A percentile compares a stretch with the other conserved stretches of the same genome.
Evolutionary conservation across 2,797 vertebrate genomes (phyloP).

Genomic region (Mus minutoides): DNA sequence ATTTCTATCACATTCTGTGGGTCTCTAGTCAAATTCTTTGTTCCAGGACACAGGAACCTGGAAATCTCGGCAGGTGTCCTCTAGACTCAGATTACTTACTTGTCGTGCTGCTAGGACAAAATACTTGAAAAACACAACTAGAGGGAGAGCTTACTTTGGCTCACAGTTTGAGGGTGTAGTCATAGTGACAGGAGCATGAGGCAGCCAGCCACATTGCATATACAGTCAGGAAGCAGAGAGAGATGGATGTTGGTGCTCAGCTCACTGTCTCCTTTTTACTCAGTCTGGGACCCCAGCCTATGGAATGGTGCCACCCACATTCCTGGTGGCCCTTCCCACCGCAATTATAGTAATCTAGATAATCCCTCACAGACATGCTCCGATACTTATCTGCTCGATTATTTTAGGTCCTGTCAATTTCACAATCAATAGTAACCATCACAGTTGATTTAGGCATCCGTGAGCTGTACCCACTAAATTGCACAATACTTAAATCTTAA

Average conservation of each 20-base stretch:
- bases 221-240: neutral
- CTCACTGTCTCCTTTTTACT: neutral
- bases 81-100: neutral
- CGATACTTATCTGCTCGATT: neutral
- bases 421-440: neutral
- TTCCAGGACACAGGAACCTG: neutral
- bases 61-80: neutral
- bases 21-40: neutral
- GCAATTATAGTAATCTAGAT: neutral
- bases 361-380: too few species aligned
- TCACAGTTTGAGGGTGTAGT: neutral
- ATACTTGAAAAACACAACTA: neutral
- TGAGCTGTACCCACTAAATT: neutral
- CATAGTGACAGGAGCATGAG: neutral
- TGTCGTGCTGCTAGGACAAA: neutral
- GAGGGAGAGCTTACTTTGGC: neutral
- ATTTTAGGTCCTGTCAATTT: neutral
- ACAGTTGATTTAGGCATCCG: neutral
- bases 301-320: neutral
- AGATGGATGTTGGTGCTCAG: neutral
- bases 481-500: neutral
- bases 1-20: neutral
- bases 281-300: neutral
- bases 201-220: neutral
- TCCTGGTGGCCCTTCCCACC: neutral